These are phyloP conservation scores for Xylocopa sonorina DNA, from an alignment of 1,140 invertebrate species.

Conservation along the genomic window DNA sequence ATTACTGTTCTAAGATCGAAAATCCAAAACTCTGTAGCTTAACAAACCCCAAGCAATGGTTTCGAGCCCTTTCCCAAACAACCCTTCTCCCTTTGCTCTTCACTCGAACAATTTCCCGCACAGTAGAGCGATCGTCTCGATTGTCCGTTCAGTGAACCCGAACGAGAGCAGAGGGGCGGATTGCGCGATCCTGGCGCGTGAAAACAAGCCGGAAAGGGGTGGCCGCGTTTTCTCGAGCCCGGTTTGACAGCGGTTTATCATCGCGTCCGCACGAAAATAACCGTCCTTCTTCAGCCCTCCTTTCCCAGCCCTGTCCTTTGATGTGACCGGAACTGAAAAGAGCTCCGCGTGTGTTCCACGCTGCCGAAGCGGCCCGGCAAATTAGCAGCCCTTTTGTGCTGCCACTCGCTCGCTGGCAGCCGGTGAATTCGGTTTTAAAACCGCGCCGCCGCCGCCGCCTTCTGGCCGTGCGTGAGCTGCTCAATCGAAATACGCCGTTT, in stretches of 20 bases:
- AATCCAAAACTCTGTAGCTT: too few species aligned
- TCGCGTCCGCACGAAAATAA: conserved; percentile 29
- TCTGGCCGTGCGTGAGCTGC: conserved; percentile 35
- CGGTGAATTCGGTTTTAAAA: conserved; percentile 64
- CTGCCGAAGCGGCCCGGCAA: conserved; percentile 49
- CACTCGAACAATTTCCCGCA: too few species aligned
- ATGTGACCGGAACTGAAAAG: conserved; percentile 42
- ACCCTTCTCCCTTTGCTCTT: too few species aligned
- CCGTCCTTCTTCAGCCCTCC: neutral
- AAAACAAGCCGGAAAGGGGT: conserved; percentile 15
- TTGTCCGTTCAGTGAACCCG: too few species aligned
- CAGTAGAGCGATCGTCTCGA: too few species aligned
- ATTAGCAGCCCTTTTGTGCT: conserved; percentile 68
- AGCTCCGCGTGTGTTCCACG: conserved; percentile 16
- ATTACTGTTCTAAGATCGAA: too few species aligned
- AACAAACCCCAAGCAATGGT: too few species aligned
- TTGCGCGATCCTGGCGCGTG: conserved; percentile 42
- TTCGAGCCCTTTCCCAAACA: too few species aligned
- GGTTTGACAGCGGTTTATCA: conserved; percentile 48
- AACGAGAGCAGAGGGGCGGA: conserved; percentile 16
- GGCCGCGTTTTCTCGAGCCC: conserved; percentile 13
- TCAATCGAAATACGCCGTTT: conserved; percentile 49
- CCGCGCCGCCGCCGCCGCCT: conserved; percentile 33
- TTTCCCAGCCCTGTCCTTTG: conserved; percentile 43
- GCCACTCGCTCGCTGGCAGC: conserved; percentile 64